Conservation (phyloP, 2,888 invertebrate genomes). For the Chloroclystis v-ata region DNA sequence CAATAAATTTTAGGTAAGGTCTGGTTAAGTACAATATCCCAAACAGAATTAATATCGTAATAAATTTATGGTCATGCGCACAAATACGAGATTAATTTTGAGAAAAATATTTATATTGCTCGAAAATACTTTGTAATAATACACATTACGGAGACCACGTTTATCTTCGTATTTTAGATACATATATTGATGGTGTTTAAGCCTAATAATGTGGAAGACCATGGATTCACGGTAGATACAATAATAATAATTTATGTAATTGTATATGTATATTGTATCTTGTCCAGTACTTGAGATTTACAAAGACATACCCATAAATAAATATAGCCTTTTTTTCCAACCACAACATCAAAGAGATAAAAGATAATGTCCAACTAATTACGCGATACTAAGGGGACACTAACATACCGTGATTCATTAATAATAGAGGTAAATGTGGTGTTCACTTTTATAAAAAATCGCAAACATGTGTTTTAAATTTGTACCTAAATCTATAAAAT, state of each 20-base stretch:
- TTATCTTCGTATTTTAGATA: slow-evolving; percentile 22
- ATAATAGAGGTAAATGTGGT: slow-evolving; percentile 51
- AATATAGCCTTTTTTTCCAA: slow-evolving; percentile 45
- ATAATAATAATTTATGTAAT: slow-evolving; percentile 26
- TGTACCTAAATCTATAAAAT: slow-evolving; percentile 55
- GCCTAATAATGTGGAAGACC: slow-evolving; percentile 54
- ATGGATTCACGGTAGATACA: slow-evolving; percentile 39
- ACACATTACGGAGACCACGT: slow-evolving; percentile 12
- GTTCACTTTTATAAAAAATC: slow-evolving; percentile 52
- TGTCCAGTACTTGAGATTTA: slow-evolving; percentile 58
- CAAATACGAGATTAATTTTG: slow-evolving; percentile 32
- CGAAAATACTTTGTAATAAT: slow-evolving; percentile 23
- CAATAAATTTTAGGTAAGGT: slow-evolving; percentile 65
- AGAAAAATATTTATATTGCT: slow-evolving; percentile 16
- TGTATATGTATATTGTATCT: slow-evolving; percentile 40
- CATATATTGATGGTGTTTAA: slow-evolving; percentile 39
- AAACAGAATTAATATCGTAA: slow-evolving; percentile 44
- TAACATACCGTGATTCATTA: slow-evolving; percentile 36
- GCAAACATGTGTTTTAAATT: slow-evolving; percentile 44
- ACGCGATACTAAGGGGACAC: slow-evolving; percentile 43
- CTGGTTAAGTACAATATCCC: slow-evolving; percentile 66
- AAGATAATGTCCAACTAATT: slow-evolving; percentile 38
- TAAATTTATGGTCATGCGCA: slow-evolving; percentile 59
- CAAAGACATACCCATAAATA: slow-evolving; percentile 46
- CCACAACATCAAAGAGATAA: slow-evolving; percentile 29